Conservation (phyloP, 2,888 invertebrate species). For the Diachrysia chrysitis region DNA sequence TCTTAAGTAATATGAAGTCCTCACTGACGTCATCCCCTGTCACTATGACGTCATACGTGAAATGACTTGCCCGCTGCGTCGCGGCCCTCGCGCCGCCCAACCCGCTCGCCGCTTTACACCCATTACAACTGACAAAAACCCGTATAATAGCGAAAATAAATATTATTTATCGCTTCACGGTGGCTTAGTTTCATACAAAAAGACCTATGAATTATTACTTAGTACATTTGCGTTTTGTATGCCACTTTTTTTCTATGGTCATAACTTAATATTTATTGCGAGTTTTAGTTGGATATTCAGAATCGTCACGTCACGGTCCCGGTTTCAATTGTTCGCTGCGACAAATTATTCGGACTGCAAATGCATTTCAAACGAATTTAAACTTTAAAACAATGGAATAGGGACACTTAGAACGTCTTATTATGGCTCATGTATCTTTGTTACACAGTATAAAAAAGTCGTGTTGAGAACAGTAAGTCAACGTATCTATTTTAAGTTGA, state of each 20-base stretch:
- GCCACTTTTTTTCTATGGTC: conserved; percentile 82
- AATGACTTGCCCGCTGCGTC: conserved; percentile 40
- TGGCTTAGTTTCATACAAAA: conserved; percentile 88
- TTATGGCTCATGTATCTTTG: conserved; percentile 15
- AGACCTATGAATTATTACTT: conserved; percentile 87
- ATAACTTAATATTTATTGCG: conserved; percentile 88
- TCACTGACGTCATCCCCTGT: conserved; percentile 7
- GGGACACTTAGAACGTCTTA: conserved; percentile 1
- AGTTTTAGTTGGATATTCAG: conserved; percentile 86
- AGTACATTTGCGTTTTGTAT: conserved; percentile 86
- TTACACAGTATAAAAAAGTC: conserved; percentile 37
- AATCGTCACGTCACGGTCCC: conserved; percentile 83
- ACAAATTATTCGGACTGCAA: conserved; percentile 58
- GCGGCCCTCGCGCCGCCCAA: conserved; percentile 61
- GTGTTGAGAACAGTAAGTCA: conserved; percentile 37
- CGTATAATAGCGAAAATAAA: conserved; percentile 89
- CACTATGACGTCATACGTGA: conserved; percentile 36
- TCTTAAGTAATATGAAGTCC: background rate
- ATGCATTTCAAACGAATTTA: conserved; percentile 44
- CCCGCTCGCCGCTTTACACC: conserved; percentile 80
- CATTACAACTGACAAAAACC: conserved; percentile 88
- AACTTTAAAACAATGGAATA: conserved; percentile 46
- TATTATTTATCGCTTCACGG: conserved; percentile 89
- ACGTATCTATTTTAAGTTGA: conserved; percentile 47
- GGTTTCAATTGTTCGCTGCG: conserved; percentile 74